Conservation (phyloP, 2,113 vertebrate species). For the Ochotona princeps region DNA sequence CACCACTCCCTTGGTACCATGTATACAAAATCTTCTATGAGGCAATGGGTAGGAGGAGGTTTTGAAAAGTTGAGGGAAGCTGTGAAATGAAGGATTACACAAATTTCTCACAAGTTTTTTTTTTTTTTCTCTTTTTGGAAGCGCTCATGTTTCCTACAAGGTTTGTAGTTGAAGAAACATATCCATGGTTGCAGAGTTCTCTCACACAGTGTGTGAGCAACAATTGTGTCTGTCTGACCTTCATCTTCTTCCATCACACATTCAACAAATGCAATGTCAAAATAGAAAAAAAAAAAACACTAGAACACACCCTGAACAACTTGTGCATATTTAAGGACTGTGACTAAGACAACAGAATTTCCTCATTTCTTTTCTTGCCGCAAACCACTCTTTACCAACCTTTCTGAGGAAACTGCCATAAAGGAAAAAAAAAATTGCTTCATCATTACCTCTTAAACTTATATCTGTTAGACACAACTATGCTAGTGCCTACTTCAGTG, state of each 20-base stretch:
- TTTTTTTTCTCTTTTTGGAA: no score
- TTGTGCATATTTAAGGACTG: conserved; percentile 50
- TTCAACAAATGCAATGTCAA: neutral
- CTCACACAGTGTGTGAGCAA: neutral
- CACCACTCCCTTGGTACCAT: neutral
- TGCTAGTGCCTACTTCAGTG: neutral
- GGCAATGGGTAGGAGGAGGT: neutral
- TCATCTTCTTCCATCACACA: neutral
- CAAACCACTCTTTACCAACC: conserved; percentile 71
- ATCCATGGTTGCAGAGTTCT: neutral
- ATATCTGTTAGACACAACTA: neutral
- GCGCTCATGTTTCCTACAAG: no score
- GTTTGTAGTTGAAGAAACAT: neutral
- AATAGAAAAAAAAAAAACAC: conserved; percentile 10
- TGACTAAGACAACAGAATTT: conserved; percentile 59
- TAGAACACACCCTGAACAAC: neutral
- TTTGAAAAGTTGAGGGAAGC: no score
- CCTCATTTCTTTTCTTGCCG: conserved; percentile 65
- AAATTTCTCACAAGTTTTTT: no score
- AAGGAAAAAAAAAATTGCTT: conserved; percentile 38
- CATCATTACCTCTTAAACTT: neutral
- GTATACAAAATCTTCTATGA: neutral
- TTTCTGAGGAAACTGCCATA: conserved; percentile 45
- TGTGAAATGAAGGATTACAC: no score
- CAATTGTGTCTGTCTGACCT: neutral